A percentile compares a stretch with the other conserved stretches of the same genome.
Conservation (phyloP, 2,888 invertebrate genomes). For the Pegoplata infirma region DNA sequence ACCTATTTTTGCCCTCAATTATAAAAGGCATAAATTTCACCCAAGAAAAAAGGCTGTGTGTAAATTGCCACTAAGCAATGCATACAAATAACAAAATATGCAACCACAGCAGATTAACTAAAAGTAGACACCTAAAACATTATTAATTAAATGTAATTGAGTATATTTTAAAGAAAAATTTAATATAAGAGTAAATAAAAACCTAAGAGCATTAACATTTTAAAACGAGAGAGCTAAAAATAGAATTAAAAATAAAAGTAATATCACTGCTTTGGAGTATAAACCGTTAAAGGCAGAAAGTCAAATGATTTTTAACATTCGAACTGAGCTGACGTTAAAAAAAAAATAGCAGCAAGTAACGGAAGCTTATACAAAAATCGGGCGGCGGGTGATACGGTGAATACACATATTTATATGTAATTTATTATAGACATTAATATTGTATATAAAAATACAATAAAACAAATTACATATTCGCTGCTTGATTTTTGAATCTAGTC, state of each 20-base stretch:
- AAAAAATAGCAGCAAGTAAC: background rate
- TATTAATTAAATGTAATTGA: constrained; percentile 21
- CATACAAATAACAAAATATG: too few relatives aligned
- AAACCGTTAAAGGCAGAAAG: constrained; percentile 39
- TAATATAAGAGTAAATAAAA: constrained; percentile 2
- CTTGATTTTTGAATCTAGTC: constrained; percentile 8
- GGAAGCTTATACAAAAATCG: background rate
- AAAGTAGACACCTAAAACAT: constrained; percentile 9
- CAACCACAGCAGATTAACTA: background rate
- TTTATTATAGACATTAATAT: too few relatives aligned
- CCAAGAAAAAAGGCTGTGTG: too few relatives aligned
- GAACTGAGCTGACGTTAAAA: constrained; percentile 32
- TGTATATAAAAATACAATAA: background rate
- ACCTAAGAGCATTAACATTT: background rate
- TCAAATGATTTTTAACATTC: constrained; percentile 55
- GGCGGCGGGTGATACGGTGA: constrained; percentile 2
- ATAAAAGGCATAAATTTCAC: too few relatives aligned
- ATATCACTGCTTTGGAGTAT: constrained; percentile 37
- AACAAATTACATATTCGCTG: constrained; percentile 12
- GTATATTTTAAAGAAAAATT: background rate
- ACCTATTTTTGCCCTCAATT: too few relatives aligned
- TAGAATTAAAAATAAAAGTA: constrained; percentile 8
- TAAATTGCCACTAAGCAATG: too few relatives aligned
- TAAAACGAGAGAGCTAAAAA: background rate
- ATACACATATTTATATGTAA: constrained; percentile 3